Evolutionary conservation across 2,888 invertebrate genomes (phyloP), one percentile per base, ranked within the genome.

Genomic region (Artemia sinica): DNA sequence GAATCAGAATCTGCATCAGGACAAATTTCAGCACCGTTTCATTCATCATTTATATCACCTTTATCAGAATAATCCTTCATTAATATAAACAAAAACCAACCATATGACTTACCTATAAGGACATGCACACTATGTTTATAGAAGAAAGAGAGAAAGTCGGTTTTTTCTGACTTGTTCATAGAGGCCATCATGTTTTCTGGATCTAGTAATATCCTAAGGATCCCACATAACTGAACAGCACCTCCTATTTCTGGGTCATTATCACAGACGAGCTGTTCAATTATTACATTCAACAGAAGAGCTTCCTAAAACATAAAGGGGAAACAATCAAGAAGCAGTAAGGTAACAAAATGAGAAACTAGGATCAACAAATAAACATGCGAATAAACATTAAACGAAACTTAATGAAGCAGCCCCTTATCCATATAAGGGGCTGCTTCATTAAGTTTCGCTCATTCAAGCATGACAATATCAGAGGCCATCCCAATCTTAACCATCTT

Each of bases 101-200:
- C 49, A 41, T 49, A 14, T 9, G n/a, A 78, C 81, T 80, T 81
- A 89, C 89, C 88, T 81, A 95, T 91, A 74, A 98, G 83, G 69
- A 91, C 90, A 78, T 93, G 91, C 83, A 98, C 91, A 81, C 94
- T 94, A 80, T 94, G 90, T 79, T 94, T 95, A 81, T 99, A 99
- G 81, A 98, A 99, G 80, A 95, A 94, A 79, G 90, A 91, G 69
- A 99, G 84, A 79, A 99, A 99, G 79, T 98, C 97, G 18, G 92
- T 90, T 80, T 96, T 96, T 81, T 98, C 97, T 70, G 92, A 90
- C 80, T 94, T 93, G 79, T 91, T 91, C 69, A 88, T 86, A 69
- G 90, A 86, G 70, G 91, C 87, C 73, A 96, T 82, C 96, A 97
- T 97, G 78, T 96, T 97, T 79, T 97, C 97, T 9, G 97, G 97